Evolutionary conservation across 2,888 invertebrate species (phyloP).

Genomic region (Caenorhabditis imperialis): DNA sequence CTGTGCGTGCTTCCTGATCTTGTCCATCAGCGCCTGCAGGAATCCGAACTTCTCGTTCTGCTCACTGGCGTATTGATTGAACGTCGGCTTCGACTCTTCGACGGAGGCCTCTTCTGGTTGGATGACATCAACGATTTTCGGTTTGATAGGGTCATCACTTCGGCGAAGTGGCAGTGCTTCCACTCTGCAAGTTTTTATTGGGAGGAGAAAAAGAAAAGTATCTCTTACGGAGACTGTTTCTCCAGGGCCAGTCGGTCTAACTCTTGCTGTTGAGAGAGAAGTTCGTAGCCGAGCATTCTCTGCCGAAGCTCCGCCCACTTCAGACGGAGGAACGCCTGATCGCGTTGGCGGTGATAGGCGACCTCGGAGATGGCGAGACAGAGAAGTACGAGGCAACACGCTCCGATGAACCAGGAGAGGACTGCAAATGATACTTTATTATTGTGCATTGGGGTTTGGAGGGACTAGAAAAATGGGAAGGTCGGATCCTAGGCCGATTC

Average conservation of each 20-base stretch:
- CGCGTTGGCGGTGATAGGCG: constrained; percentile 76
- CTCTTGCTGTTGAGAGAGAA: constrained; percentile 60
- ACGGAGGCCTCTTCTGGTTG: constrained; percentile 10
- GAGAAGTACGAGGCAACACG: constrained; percentile 73
- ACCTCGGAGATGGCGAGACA: constrained; percentile 74
- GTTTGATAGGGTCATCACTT: constrained; percentile 47
- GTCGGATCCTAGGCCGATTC: background rate
- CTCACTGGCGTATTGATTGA: constrained; percentile 33
- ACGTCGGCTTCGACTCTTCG: constrained; percentile 19
- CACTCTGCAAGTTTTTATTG: constrained; percentile 24
- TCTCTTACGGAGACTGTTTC: constrained; percentile 30
- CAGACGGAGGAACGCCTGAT: constrained; percentile 75
- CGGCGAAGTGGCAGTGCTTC: constrained; percentile 50
- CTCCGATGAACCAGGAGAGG: constrained; percentile 72
- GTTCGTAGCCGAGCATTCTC: constrained; percentile 67
- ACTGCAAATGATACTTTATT: constrained; percentile 45
- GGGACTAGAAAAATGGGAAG: background rate
- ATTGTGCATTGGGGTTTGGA: background rate
- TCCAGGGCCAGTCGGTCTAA: constrained; percentile 49
- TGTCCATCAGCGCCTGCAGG: constrained; percentile 67
- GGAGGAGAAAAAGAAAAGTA: background rate
- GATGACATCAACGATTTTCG: constrained; percentile 39
- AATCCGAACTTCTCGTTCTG: constrained; percentile 65
- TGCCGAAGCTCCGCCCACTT: constrained; percentile 76
- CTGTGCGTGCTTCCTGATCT: constrained; percentile 71